These are phyloP conservation scores for Tragelaphus oryx DNA, from an alignment of 2,797 vertebrate genomes.

Conservation along the genomic window DNA sequence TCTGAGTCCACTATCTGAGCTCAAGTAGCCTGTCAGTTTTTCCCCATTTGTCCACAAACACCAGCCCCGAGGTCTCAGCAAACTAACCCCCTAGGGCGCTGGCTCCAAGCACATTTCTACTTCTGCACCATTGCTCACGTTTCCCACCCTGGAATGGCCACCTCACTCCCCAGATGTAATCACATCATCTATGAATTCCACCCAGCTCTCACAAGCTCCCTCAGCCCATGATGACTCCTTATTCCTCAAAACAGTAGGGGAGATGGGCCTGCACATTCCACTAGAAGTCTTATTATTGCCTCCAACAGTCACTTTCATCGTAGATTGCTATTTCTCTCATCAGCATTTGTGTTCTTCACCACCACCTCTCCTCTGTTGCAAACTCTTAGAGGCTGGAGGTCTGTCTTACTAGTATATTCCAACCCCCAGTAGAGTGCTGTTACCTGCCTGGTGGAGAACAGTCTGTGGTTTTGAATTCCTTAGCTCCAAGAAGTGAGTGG, in stretches of 20 bases:
- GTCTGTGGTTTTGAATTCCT: neutral
- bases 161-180: neutral
- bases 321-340: neutral
- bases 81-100: neutral
- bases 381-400: neutral
- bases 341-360: neutral
- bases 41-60: neutral
- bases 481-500: neutral
- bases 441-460: neutral
- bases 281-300: neutral
- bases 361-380: neutral
- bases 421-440: neutral
- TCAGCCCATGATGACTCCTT: neutral
- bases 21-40: neutral
- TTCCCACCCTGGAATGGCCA: neutral
- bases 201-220: neutral
- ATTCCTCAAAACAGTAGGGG: neutral
- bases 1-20: neutral
- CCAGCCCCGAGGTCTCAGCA: neutral
- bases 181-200: neutral
- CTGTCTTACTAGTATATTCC: neutral
- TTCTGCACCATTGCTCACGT: neutral
- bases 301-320: neutral
- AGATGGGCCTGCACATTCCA: accelerated
- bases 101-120: accelerated